These are phyloP conservation scores for Decapterus maruadsi DNA, from an alignment of 2,797 vertebrate genomes.

Conservation along the genomic window DNA sequence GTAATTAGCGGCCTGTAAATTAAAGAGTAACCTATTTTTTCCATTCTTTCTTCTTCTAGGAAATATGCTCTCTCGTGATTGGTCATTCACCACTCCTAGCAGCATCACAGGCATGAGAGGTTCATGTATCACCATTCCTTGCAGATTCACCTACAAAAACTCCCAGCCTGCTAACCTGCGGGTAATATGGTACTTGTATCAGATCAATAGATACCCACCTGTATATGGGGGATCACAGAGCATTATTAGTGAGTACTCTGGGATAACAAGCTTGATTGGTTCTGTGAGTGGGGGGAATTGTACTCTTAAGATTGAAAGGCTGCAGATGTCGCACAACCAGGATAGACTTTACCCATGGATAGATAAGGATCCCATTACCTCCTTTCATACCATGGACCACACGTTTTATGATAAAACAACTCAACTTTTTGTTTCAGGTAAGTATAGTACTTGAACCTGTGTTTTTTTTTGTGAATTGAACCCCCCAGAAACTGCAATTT, in stretches of 20 bases:
- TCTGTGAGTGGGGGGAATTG: constrained; percentile 47
- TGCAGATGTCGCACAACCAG: constrained; percentile 52
- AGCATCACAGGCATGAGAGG: constrained; percentile 64
- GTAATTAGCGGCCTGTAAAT: too few relatives aligned
- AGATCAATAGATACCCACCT: constrained; percentile 18
- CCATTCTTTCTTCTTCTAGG: constrained; percentile 37
- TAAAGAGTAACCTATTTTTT: too few relatives aligned
- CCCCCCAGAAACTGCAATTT: not conserved
- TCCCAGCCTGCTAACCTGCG: constrained; percentile 25
- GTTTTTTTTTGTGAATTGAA: not conserved
- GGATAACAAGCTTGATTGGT: constrained; percentile 59
- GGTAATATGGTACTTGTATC: constrained; percentile 74
- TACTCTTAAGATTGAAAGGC: constrained; percentile 67
- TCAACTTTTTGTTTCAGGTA: constrained; percentile 59
- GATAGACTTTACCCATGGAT: constrained; percentile 75
- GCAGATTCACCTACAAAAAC: constrained; percentile 62
- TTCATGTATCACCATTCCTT: constrained; percentile 78
- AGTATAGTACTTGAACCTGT: not conserved
- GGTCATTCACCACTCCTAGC: constrained; percentile 70
- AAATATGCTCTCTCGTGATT: constrained; percentile 54
- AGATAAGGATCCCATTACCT: constrained; percentile 63
- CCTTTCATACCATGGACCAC: constrained; percentile 30
- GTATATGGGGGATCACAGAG: constrained; percentile 41
- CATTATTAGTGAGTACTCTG: constrained; percentile 30
- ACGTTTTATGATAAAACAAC: constrained; percentile 53